phyloP scores from a whole-genome alignment of 2,797 vertebrate genomes.

The Cichlasoma orientale region DNA sequence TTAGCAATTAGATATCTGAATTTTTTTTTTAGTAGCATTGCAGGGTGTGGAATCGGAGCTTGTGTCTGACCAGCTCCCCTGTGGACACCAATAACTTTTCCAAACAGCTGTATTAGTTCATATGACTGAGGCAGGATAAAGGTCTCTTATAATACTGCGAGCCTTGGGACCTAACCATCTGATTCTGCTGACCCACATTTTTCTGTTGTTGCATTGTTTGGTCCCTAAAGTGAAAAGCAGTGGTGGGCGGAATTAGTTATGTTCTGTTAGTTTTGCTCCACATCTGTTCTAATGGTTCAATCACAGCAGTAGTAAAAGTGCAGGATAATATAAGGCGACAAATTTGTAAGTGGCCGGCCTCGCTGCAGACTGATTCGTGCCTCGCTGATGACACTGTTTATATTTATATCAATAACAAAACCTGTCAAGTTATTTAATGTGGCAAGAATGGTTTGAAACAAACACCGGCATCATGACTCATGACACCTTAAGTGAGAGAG shows the following conservation, averaged over 20 bases:
- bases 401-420: not conserved
- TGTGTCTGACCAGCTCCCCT: constrained; percentile 34
- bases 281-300: constrained; percentile 10
- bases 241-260: constrained; percentile 11
- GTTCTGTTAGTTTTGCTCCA: not conserved
- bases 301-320: not conserved
- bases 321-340: not conserved
- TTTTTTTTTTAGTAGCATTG: constrained; percentile 19
- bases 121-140: constrained; percentile 55
- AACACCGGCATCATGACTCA: constrained; percentile 2
- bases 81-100: constrained; percentile 42
- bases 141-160: constrained; percentile 53
- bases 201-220: constrained; percentile 51
- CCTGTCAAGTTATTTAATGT: not conserved
- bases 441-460: not conserved
- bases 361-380: not conserved
- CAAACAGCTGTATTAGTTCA: constrained; percentile 70
- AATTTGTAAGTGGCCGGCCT: not conserved
- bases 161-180: constrained; percentile 59
- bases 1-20: constrained; percentile 6
- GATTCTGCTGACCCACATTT: constrained; percentile 69
- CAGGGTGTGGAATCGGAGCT: constrained; percentile 51
- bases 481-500: not conserved
- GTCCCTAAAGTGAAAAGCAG: constrained; percentile 36
- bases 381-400: not conserved